Percentiles rank a stretch among this genome's conserved stretches.
Evolutionary conservation across 37 sponge, comb jelly and placozoan genomes (phyloP).

Genomic region (Halichondria panicea): DNA sequence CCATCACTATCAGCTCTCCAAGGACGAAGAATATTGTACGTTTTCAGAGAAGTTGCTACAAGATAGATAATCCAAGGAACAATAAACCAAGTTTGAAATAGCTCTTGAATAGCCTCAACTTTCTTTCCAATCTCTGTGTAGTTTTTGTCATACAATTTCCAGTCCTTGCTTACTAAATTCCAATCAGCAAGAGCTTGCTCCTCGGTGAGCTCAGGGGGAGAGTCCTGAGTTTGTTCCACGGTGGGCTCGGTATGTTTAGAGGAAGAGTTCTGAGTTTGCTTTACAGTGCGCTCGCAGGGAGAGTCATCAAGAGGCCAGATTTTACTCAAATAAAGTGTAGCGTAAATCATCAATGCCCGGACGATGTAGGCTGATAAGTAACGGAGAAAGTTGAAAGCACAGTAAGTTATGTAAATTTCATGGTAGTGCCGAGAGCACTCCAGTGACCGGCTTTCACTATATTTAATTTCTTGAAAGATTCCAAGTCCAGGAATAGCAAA

Average conservation of each 20-base stretch:
- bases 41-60: slow-evolving; percentile 2
- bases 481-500: slow-evolving; percentile 11
- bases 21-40: slow-evolving; percentile 8
- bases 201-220: not conserved
- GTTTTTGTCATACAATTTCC: not conserved
- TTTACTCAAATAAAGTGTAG: not conserved
- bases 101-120: not conserved
- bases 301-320: not conserved
- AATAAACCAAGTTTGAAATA: slow-evolving; percentile 29
- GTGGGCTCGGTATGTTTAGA: no score
- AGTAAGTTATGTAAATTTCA: slow-evolving; percentile 9
- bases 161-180: not conserved
- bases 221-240: no score
- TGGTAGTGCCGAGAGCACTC: not conserved
- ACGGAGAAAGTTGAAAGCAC: slow-evolving; percentile 11
- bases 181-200: not conserved
- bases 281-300: not conserved
- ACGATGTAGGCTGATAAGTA: slow-evolving; percentile 7
- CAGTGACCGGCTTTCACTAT: not conserved
- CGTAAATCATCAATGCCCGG: not conserved
- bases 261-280: not conserved
- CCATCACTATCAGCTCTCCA: slow-evolving; percentile 1
- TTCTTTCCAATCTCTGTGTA: slow-evolving; percentile 6
- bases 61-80: slow-evolving; percentile 24
- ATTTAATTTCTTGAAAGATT: slow-evolving; percentile 6